phyloP scores from a whole-genome alignment of 2,888 invertebrate species.

The Polydrusus pterygomalis region DNA sequence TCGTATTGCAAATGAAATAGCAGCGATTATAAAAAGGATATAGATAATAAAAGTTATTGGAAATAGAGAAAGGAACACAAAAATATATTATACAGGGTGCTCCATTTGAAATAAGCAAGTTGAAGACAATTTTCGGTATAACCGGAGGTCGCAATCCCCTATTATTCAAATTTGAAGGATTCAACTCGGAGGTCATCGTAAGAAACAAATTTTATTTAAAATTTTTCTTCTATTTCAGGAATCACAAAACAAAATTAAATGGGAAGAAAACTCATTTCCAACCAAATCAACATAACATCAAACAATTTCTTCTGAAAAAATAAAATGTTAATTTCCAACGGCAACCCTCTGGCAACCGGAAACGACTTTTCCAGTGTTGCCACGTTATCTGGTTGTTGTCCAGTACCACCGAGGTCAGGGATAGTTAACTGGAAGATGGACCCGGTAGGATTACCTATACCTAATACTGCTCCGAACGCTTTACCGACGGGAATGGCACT shows the following conservation, averaged over 20 bases:
- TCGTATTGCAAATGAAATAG: too few relatives aligned
- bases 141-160: too few relatives aligned
- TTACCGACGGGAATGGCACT: conserved; percentile 73
- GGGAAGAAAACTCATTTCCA: conserved; percentile 6
- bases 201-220: too few relatives aligned
- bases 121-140: too few relatives aligned
- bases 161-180: too few relatives aligned
- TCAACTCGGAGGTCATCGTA: too few relatives aligned
- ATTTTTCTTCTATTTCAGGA: neutral
- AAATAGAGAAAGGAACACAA: too few relatives aligned
- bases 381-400: conserved; percentile 71
- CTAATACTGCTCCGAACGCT: conserved; percentile 74
- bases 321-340: conserved; percentile 79
- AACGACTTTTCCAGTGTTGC: conserved; percentile 71
- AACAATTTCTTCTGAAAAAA: conserved; percentile 5
- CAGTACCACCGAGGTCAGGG: conserved; percentile 73
- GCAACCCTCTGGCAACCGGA: conserved; percentile 74
- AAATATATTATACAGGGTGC: too few relatives aligned
- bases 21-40: too few relatives aligned
- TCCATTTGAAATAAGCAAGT: too few relatives aligned
- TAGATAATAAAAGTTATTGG: too few relatives aligned
- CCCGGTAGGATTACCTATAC: conserved; percentile 74
- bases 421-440: conserved; percentile 78
- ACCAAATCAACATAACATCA: neutral
- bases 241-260: conserved; percentile 11